A percentile compares a stretch with the other conserved stretches of the same genome.
Evolutionary conservation across 2,888 invertebrate species (phyloP).

Genomic region (Melieria omissa): DNA sequence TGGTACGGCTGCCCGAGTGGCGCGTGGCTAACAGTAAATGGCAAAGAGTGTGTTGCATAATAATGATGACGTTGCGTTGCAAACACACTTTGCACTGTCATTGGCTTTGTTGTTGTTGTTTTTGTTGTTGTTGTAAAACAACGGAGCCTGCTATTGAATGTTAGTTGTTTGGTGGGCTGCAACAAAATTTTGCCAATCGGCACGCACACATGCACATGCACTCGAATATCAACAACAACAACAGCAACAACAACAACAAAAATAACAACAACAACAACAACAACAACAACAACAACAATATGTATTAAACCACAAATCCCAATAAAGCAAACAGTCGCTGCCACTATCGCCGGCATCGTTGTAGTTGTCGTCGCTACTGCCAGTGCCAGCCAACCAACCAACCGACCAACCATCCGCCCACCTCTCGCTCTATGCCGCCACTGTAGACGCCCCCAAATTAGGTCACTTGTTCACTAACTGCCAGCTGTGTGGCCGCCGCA

Average conservation of each 20-base stretch:
- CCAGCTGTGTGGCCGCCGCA: no score
- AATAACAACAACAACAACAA: no score
- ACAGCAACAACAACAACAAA: no score
- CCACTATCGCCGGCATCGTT: not conserved
- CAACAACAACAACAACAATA: no score
- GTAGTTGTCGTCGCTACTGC: not conserved
- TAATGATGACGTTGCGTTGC: constrained; percentile 25
- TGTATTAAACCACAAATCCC: no score
- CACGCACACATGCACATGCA: no score
- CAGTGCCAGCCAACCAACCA: constrained; percentile 5
- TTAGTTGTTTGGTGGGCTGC: no score
- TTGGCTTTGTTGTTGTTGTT: constrained; percentile 7
- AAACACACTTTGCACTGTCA: not conserved
- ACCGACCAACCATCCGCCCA: constrained; percentile 22
- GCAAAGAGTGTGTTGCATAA: constrained; percentile 19
- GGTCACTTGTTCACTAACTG: constrained; percentile 19
- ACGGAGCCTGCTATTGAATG: no score
- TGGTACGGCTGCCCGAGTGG: constrained; percentile 22
- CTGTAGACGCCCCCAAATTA: constrained; percentile 23
- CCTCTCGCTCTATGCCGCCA: constrained; percentile 26
- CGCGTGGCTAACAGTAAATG: not conserved
- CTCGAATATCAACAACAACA: no score
- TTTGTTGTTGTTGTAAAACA: not conserved
- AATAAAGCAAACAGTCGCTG: not conserved
- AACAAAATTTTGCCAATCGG: no score